phyloP scores from a whole-genome alignment of 2,888 invertebrate genomes.

The Drosophila pegasa region DNA sequence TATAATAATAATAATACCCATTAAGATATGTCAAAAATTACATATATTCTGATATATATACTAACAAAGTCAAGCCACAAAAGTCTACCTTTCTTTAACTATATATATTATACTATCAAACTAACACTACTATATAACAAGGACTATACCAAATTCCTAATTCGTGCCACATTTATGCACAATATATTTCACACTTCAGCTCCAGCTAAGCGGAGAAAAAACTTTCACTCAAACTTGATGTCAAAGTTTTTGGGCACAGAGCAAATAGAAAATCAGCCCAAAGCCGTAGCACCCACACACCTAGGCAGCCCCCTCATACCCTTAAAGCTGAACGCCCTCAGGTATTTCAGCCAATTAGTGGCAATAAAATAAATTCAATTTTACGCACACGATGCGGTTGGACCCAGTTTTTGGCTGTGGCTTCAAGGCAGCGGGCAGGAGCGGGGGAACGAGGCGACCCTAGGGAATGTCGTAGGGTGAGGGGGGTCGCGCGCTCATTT shows the following conservation, averaged over 20 bases:
- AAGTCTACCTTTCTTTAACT: too few relatives aligned
- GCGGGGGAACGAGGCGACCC: conserved; percentile 1
- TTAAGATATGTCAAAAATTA: too few relatives aligned
- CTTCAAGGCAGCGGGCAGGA: not conserved
- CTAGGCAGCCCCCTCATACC: conserved; percentile 6
- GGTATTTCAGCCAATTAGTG: conserved; percentile 83
- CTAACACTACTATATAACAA: too few relatives aligned
- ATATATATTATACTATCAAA: too few relatives aligned
- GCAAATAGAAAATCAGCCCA: conserved; percentile 16
- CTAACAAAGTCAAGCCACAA: too few relatives aligned
- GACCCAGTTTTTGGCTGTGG: conserved; percentile 46
- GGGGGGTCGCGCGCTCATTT: conserved; percentile 47
- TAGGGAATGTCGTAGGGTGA: conserved; percentile 33
- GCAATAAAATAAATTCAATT: conserved; percentile 84
- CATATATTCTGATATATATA: too few relatives aligned
- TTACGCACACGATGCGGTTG: conserved; percentile 72
- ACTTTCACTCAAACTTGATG: conserved; percentile 27
- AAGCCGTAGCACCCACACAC: conserved; percentile 29
- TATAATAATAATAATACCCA: too few relatives aligned
- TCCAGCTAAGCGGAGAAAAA: not conserved
- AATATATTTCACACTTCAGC: not conserved
- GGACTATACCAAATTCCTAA: not conserved
- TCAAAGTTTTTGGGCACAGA: conserved; percentile 30
- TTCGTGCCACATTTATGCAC: not conserved
- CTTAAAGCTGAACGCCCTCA: conserved; percentile 64